Conservation (phyloP, 2,888 invertebrate species). For the Parthenolecanium corni region DNA sequence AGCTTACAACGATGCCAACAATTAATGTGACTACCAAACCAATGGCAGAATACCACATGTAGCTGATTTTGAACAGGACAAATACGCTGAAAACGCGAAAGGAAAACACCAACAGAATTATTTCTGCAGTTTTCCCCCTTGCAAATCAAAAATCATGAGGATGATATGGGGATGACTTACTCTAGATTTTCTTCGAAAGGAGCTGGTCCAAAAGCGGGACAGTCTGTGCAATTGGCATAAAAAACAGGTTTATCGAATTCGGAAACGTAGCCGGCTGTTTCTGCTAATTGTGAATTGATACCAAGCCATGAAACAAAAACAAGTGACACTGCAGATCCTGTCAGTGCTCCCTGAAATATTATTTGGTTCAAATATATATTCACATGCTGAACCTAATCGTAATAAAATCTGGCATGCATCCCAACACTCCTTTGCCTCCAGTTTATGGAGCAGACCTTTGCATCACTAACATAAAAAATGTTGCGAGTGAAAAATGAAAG, state of each 20-base stretch:
- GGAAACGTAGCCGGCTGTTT: constrained; percentile 30
- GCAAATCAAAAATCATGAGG: no score
- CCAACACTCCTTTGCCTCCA: not conserved
- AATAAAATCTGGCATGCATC: not conserved
- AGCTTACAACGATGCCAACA: constrained; percentile 61
- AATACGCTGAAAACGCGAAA: constrained; percentile 27
- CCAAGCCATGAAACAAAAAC: constrained; percentile 52
- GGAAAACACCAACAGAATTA: no score
- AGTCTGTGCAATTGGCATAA: constrained; percentile 42
- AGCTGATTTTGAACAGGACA: constrained; percentile 60
- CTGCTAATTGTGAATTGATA: constrained; percentile 48
- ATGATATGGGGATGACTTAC: constrained; percentile 9
- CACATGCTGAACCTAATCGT: not conserved
- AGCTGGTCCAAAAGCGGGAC: constrained; percentile 38
- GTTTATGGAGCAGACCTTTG: not conserved
- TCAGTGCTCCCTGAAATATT: constrained; percentile 50
- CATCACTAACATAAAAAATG: no score
- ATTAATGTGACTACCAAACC: constrained; percentile 62
- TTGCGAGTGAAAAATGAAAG: not conserved
- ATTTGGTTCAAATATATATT: no score
- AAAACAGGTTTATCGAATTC: constrained; percentile 39
- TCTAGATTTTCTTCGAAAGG: not conserved
- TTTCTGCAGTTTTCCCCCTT: no score
- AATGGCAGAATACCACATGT: constrained; percentile 80
- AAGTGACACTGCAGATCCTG: constrained; percentile 51